A percentile compares a stretch with the other conserved stretches of the same genome.
phyloP scores from a whole-genome alignment of 2,797 vertebrate genomes.

The Notolepis coatsorum region DNA sequence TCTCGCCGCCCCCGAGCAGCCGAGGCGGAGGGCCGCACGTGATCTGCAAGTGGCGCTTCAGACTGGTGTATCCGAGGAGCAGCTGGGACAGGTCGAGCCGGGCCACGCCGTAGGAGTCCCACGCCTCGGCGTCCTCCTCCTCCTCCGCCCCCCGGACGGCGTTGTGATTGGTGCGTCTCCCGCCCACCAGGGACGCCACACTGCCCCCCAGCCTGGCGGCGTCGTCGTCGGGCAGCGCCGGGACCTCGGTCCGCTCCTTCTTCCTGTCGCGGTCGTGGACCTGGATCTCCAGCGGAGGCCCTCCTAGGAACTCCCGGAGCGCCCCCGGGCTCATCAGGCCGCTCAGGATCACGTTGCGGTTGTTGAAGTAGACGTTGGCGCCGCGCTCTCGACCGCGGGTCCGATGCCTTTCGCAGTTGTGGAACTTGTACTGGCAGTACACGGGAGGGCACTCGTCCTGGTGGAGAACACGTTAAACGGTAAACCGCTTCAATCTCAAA shows the following conservation, averaged over 20 bases:
- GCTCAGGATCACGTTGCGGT: constrained; percentile 85
- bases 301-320: constrained; percentile 78
- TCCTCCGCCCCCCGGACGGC: too few relatives aligned
- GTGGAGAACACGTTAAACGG: not conserved
- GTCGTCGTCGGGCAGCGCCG: constrained; percentile 55
- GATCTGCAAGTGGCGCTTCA: constrained; percentile 78
- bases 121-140: constrained; percentile 21
- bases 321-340: constrained; percentile 75
- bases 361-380: constrained; percentile 79
- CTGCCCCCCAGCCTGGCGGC: constrained; percentile 56
- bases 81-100: constrained; percentile 81
- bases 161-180: constrained; percentile 33
- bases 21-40: constrained; percentile 59
- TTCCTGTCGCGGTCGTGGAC: constrained; percentile 88
- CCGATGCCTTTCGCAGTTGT: constrained; percentile 69
- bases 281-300: constrained; percentile 85
- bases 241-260: constrained; percentile 7
- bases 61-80: constrained; percentile 71
- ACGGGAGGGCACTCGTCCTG: constrained; percentile 83
- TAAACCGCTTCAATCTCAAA: not conserved
- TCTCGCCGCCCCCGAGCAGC: not conserved
- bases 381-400: constrained; percentile 76
- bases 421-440: constrained; percentile 88
- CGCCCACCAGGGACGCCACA: constrained; percentile 34
- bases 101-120: constrained; percentile 78